Evolutionary conservation across 2,113 vertebrate genomes (phyloP).

Genomic region (Cyanoramphus novaezelandiae): DNA sequence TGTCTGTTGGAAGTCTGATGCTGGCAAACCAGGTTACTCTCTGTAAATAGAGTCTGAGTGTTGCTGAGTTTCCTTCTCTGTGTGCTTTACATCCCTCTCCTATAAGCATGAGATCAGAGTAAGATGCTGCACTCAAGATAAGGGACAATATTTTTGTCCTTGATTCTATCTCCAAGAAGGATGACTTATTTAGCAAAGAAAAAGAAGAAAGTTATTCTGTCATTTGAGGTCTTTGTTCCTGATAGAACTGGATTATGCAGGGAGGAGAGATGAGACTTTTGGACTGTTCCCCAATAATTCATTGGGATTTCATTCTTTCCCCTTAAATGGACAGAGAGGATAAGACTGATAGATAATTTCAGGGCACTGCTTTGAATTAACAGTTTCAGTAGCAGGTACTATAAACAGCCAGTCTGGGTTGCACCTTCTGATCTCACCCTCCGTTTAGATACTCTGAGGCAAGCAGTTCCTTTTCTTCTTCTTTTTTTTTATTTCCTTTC

Average conservation of each 20-base stretch:
- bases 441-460: not conserved
- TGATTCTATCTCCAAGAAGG: not conserved
- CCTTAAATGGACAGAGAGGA: slow-evolving; percentile 26
- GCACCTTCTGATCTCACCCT: slow-evolving; percentile 7
- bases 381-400: not conserved
- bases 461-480: not conserved
- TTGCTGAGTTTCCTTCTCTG: not conserved
- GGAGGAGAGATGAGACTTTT: not conserved
- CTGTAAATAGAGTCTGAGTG: not conserved
- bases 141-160: not conserved
- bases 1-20: not conserved
- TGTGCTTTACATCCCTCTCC: not conserved
- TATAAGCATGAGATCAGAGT: not conserved
- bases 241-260: not conserved
- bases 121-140: not conserved
- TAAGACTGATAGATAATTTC: not conserved
- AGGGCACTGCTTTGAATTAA: slow-evolving; percentile 21
- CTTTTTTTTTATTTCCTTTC: not conserved
- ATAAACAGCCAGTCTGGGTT: not conserved
- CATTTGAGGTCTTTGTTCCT: not conserved
- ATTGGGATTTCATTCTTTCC: slow-evolving; percentile 25
- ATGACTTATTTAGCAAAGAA: not conserved
- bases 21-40: not conserved
- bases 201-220: not conserved
- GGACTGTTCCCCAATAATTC: slow-evolving; percentile 4